Base-by-base conservation (phyloP, 2,888 invertebrate genomes). In the Folsomia candida region DNA sequence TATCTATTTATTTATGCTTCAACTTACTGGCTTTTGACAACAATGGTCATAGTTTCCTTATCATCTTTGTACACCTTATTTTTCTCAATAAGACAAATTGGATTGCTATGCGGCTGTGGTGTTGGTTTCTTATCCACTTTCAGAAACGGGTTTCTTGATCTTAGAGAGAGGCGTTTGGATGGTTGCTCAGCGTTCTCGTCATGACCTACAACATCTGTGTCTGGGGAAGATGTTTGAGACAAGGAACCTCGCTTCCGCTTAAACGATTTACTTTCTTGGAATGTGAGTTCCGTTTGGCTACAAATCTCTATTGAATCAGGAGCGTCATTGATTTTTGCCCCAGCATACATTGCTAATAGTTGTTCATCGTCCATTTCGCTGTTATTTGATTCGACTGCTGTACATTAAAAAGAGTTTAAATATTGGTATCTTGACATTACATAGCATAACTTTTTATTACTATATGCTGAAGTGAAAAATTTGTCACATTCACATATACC, bases 1-100 rank as follows among this genome's bases (percentile, higher is more conserved):
- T 2, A 64, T 24, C 20, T 60, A n/a, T n/a, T n/a, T n/a, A n/a
- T n/a, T n/a, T n/a, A n/a, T n/a, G 18, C 22, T 47, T 47, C 6
- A 37, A 60, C 72, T 60, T 70, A 75, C 74, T 72, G 58, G 72
- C 76, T 76, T 57, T 72, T 72, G 1, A 74, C 68, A 24, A 72
- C 47, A 1, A 72, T 4, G 1, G 59, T 70, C 22, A 60, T 26
- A 29, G n/a, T n/a, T n/a, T 70, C 63, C 2, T 22, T 28, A 25
- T 24, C 28, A 29, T 20, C 20, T n/a, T 51, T 37, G 51, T 73
- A 73, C 24, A 73, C 54, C 37, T 63, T 65, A 29, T 71, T 71
- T 59, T 69, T 73, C 24, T 73, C 61, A 18, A 73, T 66, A 25
- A 70, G 20, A 28, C 65, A 65, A 3, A 65, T n/a, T 9, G 65